Evolutionary conservation across 2,113 vertebrate species (phyloP), one percentile per base, ranked within the genome.

Genomic region (Andinoacara biseriatus): DNA sequence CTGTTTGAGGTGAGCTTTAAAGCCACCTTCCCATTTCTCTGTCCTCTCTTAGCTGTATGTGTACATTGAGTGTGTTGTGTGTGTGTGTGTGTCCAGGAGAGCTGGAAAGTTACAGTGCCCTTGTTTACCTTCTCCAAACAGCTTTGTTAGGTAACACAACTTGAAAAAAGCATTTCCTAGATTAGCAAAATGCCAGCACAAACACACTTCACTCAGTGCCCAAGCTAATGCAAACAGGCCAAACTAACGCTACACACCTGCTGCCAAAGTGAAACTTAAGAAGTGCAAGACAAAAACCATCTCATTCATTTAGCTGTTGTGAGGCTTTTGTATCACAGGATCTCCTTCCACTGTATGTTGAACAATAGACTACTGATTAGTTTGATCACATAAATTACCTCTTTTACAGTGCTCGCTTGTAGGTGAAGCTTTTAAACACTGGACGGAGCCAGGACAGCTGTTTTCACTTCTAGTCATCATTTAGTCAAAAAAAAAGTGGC

Each of bases 1-100:
- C 80, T 80, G 86, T 81, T 86, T 75, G 62, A 40, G 65, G 69
- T n/a, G 10, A 69, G n/a, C 63, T 52, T 15, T 24, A 5, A 76
- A 74, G 33, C n/a, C n/a, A 38, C 58, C 60, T 7, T 40, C 2
- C 57, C 6, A 38, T 46, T 56, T 59, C 58, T 59, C 35, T 79
- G 24, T 49, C 13, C 11, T 60, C 58, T 49, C 57, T n/a, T 46
- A 29, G 61, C 31, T 22, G 15, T 61, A 7, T 43, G 15, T 76
- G 24, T 26, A 8, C 46, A 58, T n/a, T 65, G 10, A 56, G 4
- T 2, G 0, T 59, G 83, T 78, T 65, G 10, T 74, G 33, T 59
- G 22, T 35, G 49, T 62, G 29, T 72, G 10, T 14, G 1, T 14
- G 10, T 29, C 65, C 24, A 72, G 46, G 31, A 49, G 17, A 15